Conservation (phyloP, 1,140 invertebrate genomes). For the Chymomyza costata region DNA sequence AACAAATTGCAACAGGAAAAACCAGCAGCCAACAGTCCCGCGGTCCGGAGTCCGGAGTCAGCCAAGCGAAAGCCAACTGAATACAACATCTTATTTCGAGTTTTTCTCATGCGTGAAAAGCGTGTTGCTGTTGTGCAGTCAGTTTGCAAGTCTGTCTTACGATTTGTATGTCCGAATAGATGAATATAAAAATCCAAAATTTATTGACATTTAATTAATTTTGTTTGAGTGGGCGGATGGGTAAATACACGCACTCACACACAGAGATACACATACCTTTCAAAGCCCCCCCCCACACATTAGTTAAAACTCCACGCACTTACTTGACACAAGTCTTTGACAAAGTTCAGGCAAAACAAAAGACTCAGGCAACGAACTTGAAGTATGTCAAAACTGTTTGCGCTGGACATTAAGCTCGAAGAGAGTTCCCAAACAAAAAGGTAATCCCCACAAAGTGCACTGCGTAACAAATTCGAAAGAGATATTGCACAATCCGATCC, state of each 20-base stretch:
- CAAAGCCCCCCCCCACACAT: too few relatives aligned
- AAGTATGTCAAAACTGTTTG: neutral
- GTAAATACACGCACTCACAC: too few relatives aligned
- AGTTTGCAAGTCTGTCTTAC: too few relatives aligned
- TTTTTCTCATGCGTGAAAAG: conserved; percentile 55
- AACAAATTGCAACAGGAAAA: conserved; percentile 66
- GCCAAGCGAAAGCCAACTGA: conserved; percentile 39
- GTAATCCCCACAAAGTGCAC: conserved; percentile 27
- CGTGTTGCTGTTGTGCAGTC: too few relatives aligned
- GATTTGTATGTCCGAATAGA: too few relatives aligned
- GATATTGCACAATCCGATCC: conserved; percentile 39
- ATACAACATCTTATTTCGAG: conserved; percentile 38
- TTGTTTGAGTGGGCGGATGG: too few relatives aligned
- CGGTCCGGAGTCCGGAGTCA: conserved; percentile 8
- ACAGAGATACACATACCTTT: too few relatives aligned
- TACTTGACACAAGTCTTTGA: too few relatives aligned
- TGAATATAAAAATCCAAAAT: too few relatives aligned
- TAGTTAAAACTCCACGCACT: too few relatives aligned
- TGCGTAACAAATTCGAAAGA: conserved; percentile 42
- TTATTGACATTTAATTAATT: too few relatives aligned
- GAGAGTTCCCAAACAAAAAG: conserved; percentile 1
- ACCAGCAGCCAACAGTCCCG: conserved; percentile 17
- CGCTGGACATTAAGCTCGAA: neutral
- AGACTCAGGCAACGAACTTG: conserved; percentile 2
- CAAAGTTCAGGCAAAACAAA: neutral